phyloP scores from a whole-genome alignment of 2,797 vertebrate species.

The Odontamblyopus lacepedii region DNA sequence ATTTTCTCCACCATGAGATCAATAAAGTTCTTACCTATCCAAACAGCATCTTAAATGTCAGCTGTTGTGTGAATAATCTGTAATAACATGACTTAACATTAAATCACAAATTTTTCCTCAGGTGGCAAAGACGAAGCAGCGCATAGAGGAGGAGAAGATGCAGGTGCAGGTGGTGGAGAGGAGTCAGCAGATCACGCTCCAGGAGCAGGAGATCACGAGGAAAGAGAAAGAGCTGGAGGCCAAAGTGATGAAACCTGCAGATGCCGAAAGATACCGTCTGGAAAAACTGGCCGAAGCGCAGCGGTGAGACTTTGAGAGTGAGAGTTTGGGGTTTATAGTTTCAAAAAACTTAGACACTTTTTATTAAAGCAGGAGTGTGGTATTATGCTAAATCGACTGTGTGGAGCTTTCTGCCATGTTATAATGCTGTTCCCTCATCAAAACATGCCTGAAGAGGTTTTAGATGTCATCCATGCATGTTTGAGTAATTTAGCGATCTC shows the following conservation, averaged over 20 bases:
- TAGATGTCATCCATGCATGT: too few species aligned
- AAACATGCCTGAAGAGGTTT: too few species aligned
- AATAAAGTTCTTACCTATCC: too few species aligned
- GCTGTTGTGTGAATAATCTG: too few species aligned
- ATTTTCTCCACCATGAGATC: too few species aligned
- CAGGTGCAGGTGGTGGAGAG: slow-evolving; percentile 90
- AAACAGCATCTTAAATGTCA: too few species aligned
- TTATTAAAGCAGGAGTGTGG: background rate
- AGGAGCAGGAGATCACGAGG: slow-evolving; percentile 89
- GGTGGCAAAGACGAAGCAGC: slow-evolving; percentile 92
- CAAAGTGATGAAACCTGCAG: slow-evolving; percentile 86
- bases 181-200: slow-evolving; percentile 86
- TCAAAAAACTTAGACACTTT: background rate
- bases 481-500: too few species aligned
- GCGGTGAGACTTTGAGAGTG: slow-evolving; percentile 69
- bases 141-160: slow-evolving; percentile 89
- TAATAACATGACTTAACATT: background rate
- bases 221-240: slow-evolving; percentile 89
- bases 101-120: slow-evolving; percentile 32
- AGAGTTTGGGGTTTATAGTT: background rate
- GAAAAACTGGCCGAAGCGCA: slow-evolving; percentile 87
- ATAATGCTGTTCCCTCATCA: too few species aligned
- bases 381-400: too few species aligned
- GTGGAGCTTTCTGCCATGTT: too few species aligned
- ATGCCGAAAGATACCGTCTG: slow-evolving; percentile 85